phyloP scores from a whole-genome alignment of 2,888 invertebrate genomes.

The Punctoribates punctum region DNA sequence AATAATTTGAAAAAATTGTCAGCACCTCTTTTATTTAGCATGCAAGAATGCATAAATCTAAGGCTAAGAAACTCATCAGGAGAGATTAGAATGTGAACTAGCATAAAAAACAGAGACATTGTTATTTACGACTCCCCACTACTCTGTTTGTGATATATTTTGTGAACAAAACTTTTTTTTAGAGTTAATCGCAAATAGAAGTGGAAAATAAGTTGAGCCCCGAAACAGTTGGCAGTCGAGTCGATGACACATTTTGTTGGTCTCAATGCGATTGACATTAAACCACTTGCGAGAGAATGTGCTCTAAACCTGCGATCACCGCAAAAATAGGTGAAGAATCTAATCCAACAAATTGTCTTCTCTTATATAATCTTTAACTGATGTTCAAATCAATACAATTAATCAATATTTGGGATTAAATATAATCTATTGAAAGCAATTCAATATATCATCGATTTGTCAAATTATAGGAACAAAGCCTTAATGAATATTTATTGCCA shows the following conservation, averaged over 20 bases:
- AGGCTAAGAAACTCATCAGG: too few species aligned
- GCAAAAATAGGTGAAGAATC: neutral
- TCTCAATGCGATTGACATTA: slow-evolving; percentile 15
- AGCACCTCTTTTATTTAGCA: too few species aligned
- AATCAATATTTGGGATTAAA: neutral
- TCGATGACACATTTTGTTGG: slow-evolving; percentile 22
- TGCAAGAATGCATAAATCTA: too few species aligned
- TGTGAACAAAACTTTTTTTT: neutral
- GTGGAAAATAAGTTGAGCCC: neutral
- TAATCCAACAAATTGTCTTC: neutral
- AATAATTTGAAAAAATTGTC: too few species aligned
- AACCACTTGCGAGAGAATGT: neutral
- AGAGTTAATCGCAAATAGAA: neutral
- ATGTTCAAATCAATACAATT: slow-evolving; percentile 1
- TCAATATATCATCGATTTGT: slow-evolving; percentile 6
- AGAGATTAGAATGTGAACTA: too few species aligned
- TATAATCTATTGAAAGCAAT: neutral
- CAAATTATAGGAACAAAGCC: neutral
- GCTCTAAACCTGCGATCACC: neutral
- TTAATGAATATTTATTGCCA: slow-evolving; percentile 22
- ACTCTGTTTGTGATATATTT: neutral
- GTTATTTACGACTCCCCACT: too few species aligned
- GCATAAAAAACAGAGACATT: too few species aligned
- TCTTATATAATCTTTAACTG: neutral
- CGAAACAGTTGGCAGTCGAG: slow-evolving; percentile 19